Conservation (phyloP, 2,797 vertebrate species). For the Tangara arthus region DNA sequence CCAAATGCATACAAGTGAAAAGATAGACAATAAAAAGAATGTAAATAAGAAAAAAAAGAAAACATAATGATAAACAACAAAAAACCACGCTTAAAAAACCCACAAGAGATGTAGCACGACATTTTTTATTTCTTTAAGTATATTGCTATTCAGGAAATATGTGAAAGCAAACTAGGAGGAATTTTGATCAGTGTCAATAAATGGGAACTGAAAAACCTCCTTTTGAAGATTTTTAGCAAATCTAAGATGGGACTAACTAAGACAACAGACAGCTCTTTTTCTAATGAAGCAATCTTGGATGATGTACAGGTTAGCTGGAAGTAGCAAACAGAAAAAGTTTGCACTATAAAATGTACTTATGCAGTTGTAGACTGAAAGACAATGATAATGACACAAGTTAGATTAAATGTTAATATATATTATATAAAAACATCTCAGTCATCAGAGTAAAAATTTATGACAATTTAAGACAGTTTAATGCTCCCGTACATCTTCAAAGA, state of each 20-base stretch:
- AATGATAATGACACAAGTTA: neutral
- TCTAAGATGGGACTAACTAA: neutral
- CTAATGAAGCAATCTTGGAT: neutral
- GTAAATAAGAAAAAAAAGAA: neutral
- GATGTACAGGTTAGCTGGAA: neutral
- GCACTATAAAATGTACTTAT: neutral
- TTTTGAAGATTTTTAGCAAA: neutral
- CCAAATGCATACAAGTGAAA: neutral
- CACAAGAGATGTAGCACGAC: neutral
- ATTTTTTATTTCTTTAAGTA: neutral
- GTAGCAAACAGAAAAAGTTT: neutral
- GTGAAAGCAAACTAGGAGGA: neutral
- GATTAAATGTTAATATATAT: neutral
- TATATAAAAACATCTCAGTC: neutral
- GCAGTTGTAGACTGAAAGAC: neutral
- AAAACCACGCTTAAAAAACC: neutral
- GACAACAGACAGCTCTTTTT: neutral
- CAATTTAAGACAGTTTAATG: neutral
- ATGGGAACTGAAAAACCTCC: neutral
- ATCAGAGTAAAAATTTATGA: neutral
- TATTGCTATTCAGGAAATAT: neutral
- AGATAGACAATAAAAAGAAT: neutral
- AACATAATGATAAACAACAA: accelerated
- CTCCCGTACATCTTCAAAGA: neutral
- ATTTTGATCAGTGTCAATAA: neutral